Evolutionary conservation across 2,888 invertebrate genomes (phyloP).

Genomic region (Drosophila pseudotakahashii): DNA sequence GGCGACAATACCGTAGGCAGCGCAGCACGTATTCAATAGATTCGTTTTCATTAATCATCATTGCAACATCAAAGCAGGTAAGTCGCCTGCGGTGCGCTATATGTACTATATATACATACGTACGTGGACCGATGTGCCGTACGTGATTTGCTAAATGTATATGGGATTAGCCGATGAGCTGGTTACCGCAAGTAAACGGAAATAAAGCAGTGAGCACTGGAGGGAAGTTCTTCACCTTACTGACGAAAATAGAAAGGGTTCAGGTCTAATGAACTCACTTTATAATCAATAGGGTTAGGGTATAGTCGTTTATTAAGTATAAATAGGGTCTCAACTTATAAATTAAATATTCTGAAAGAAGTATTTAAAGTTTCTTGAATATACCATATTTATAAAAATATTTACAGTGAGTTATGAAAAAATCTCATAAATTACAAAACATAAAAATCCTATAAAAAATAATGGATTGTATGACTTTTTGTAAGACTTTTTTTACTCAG

Average conservation of each 20-base stretch:
- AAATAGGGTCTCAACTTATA: too few species aligned
- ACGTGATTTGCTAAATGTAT: slow-evolving; percentile 72
- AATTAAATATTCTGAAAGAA: too few species aligned
- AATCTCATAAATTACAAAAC: too few species aligned
- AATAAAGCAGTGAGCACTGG: slow-evolving; percentile 41
- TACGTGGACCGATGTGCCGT: slow-evolving; percentile 29
- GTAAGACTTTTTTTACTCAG: too few species aligned
- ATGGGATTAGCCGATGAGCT: slow-evolving; percentile 60
- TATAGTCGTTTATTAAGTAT: too few species aligned
- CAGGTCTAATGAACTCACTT: slow-evolving; percentile 10
- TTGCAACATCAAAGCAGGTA: slow-evolving; percentile 39
- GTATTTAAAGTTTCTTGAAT: too few species aligned
- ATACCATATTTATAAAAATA: too few species aligned
- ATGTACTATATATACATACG: not conserved
- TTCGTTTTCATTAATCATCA: slow-evolving; percentile 71
- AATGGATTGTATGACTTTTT: too few species aligned
- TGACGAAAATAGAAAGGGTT: slow-evolving; percentile 13
- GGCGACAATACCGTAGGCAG: slow-evolving; percentile 24
- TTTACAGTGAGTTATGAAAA: too few species aligned
- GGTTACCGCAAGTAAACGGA: slow-evolving; percentile 46
- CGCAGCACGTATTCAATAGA: slow-evolving; percentile 52
- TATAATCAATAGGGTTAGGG: too few species aligned
- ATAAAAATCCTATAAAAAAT: too few species aligned
- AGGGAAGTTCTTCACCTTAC: not conserved
- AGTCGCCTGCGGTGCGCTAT: slow-evolving; percentile 19